Evolutionary conservation across 2,113 vertebrate genomes (phyloP).

Genomic region (Archocentrus centrarchus): DNA sequence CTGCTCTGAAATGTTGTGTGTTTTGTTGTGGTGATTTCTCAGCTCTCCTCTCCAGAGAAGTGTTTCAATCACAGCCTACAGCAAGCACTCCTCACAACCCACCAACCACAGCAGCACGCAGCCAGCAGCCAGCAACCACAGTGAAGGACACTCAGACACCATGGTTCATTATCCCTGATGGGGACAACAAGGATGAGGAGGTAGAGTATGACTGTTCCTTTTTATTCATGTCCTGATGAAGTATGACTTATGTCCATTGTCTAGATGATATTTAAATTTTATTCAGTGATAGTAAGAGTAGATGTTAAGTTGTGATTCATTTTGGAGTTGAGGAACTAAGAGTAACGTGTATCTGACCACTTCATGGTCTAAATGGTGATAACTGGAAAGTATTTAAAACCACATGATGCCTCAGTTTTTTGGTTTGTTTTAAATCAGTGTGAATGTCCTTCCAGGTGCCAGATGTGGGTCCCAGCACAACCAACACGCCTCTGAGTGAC

Average conservation of each 20-base stretch:
- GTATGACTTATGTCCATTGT: background rate
- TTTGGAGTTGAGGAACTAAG: background rate
- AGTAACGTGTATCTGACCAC: accelerated
- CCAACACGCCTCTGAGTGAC: background rate
- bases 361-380: background rate
- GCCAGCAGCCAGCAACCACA: slow-evolving; percentile 38
- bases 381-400: background rate
- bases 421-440: background rate
- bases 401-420: background rate
- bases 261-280: background rate
- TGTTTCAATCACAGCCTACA: slow-evolving; percentile 30
- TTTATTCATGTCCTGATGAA: background rate
- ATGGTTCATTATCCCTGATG: background rate
- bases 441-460: slow-evolving; percentile 31
- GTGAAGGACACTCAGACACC: background rate
- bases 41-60: slow-evolving; percentile 11
- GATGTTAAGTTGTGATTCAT: background rate
- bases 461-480: background rate
- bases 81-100: slow-evolving; percentile 13
- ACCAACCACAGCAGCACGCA: slow-evolving; percentile 41
- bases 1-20: background rate
- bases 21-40: background rate
- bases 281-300: background rate
- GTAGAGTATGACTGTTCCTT: slow-evolving; percentile 26
- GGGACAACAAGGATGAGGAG: background rate